Percentiles rank a stretch among this genome's conserved stretches.
These are phyloP conservation scores for Micropterix aruncella DNA, from an alignment of 2,888 invertebrate genomes.

Conservation along the genomic window DNA sequence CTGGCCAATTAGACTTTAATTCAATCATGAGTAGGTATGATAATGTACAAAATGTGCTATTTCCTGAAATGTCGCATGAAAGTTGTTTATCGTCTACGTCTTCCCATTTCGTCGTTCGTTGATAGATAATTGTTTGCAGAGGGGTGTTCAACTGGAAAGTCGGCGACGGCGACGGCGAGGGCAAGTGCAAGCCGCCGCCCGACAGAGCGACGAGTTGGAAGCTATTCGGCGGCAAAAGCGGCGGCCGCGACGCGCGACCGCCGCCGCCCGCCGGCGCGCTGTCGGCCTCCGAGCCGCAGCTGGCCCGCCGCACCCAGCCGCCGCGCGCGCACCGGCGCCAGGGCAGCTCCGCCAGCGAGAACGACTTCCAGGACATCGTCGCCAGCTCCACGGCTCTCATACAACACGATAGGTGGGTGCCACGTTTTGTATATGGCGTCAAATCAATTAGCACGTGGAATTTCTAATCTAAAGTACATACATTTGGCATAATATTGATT, in stretches of 20 bases:
- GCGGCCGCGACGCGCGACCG: slow-evolving; percentile 23
- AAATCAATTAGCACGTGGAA: too few relatives aligned
- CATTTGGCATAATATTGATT: too few relatives aligned
- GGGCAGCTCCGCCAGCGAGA: slow-evolving; percentile 36
- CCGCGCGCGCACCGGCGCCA: slow-evolving; percentile 31
- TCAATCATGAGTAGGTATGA: too few relatives aligned
- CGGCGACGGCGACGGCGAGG: slow-evolving; percentile 18
- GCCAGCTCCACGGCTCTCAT: slow-evolving; percentile 60
- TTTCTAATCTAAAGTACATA: too few relatives aligned
- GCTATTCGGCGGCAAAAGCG: slow-evolving; percentile 16
- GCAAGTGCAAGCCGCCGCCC: slow-evolving; percentile 25
- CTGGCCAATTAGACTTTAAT: too few relatives aligned
- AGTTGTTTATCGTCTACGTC: too few relatives aligned
- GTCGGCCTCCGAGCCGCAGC: slow-evolving; percentile 11
- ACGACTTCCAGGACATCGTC: slow-evolving; percentile 43
- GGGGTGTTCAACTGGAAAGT: slow-evolving; percentile 16
- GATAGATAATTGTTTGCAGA: too few relatives aligned
- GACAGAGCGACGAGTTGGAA: slow-evolving; percentile 25
- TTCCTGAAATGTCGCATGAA: too few relatives aligned
- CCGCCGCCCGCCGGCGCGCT: slow-evolving; percentile 19
- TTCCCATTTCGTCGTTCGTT: too few relatives aligned
- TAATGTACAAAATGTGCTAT: too few relatives aligned
- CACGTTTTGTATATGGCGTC: too few relatives aligned
- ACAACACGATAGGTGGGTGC: slow-evolving; percentile 48
- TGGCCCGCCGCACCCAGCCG: too few relatives aligned